Evolutionary conservation across 2,888 invertebrate genomes (phyloP).

Genomic region (Campoplex capitator): DNA sequence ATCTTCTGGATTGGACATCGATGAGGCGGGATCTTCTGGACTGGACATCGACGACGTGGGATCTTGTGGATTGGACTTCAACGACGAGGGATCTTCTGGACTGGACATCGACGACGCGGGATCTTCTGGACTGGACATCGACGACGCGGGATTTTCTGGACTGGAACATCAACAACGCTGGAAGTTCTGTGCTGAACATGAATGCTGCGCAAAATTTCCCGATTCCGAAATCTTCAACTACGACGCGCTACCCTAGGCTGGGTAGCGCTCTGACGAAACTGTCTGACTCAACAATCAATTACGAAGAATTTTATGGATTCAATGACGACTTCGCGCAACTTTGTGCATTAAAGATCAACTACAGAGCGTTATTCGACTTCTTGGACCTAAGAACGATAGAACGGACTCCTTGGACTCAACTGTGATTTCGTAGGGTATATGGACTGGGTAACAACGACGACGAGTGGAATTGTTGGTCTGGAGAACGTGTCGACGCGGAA

Average conservation of each 20-base stretch:
- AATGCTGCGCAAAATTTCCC: too few species aligned
- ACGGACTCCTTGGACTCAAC: not conserved
- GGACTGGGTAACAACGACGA: conserved; percentile 15
- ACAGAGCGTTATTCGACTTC: not conserved
- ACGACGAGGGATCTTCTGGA: conserved; percentile 21
- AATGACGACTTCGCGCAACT: conserved; percentile 10
- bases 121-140: not conserved
- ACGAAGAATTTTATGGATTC: conserved; percentile 2
- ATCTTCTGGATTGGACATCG: not conserved
- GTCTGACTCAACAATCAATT: not conserved
- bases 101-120: not conserved
- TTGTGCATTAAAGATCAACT: conserved; percentile 6
- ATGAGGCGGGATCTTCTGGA: conserved; percentile 9
- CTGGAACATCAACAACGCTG: too few species aligned
- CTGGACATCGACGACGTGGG: not conserved
- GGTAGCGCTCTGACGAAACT: not conserved
- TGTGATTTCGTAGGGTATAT: conserved; percentile 26
- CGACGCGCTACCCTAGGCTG: too few species aligned
- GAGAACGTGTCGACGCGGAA: conserved; percentile 1
- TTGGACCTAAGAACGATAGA: not conserved
- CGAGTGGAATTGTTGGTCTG: conserved; percentile 11
- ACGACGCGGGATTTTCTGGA: not conserved
- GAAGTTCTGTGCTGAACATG: too few species aligned
- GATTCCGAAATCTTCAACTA: not conserved
- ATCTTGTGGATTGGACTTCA: not conserved